Conservation (phyloP, 2,113 vertebrate genomes). For the Potamarius usumacintae region DNA sequence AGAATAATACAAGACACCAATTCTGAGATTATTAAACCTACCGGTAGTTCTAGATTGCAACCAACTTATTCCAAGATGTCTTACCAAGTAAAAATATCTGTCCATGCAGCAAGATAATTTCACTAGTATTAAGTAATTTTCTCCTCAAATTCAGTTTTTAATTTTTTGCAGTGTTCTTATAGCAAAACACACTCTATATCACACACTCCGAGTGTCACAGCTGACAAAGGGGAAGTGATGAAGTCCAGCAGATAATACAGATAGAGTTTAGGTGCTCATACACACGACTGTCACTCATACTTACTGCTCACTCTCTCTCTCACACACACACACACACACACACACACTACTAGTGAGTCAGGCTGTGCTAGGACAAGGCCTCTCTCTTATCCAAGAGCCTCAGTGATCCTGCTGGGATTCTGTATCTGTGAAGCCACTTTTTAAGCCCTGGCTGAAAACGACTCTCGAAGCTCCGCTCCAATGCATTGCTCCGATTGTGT, state of each 20-base stretch:
- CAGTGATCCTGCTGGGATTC: slow-evolving; percentile 37
- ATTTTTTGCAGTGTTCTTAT: neutral
- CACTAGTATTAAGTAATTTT: no score
- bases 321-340: slow-evolving; percentile 11
- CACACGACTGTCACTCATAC: slow-evolving; percentile 2
- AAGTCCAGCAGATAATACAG: slow-evolving; percentile 17
- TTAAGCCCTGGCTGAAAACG: slow-evolving; percentile 15
- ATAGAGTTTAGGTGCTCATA: neutral
- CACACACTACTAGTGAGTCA: slow-evolving; percentile 49
- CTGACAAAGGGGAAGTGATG: slow-evolving; percentile 25
- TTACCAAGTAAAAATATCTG: no score
- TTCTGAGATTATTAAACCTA: no score
- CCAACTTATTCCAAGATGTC: no score
- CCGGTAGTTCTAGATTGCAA: no score
- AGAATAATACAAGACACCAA: no score
- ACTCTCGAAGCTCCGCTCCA: neutral
- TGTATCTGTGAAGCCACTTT: neutral
- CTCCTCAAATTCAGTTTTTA: no score
- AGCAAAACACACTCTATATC: neutral
- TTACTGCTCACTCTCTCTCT: neutral
- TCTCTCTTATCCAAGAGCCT: neutral
- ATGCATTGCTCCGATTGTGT: slow-evolving; percentile 44
- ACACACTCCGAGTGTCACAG: neutral
- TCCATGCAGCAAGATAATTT: no score
- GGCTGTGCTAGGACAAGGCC: slow-evolving; percentile 52